Base-by-base conservation (phyloP, 2,888 invertebrate genomes). In the Sarcophaga caerulescens region DNA sequence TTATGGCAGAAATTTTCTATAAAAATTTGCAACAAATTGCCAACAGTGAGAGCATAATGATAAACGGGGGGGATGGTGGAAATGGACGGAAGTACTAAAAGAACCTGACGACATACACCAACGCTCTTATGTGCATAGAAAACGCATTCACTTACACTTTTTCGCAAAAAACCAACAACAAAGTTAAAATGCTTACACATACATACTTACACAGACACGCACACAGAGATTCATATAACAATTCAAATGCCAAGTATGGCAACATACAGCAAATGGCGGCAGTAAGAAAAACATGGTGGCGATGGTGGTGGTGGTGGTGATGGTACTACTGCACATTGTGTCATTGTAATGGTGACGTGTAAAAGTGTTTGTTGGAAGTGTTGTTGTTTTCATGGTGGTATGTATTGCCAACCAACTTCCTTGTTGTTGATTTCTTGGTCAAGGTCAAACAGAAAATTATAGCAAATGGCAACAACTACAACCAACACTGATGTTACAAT, bases 361-460 rank as follows among this genome's bases (percentile, higher is more conserved):
- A 17, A 52, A 17, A 52, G 70, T 75, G 44, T 17, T 4, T 68
- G 68, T 75, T 35, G 8, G 17, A 25, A 25, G 59, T 47, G 47
- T 57, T 60, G 35, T n/a, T n/a, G n/a, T n/a, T n/a, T n/a, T n/a
- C n/a, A 11, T 17, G 0, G 2, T 52, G 52, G 17, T 52, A 23
- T 19, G n/a, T 74, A 17, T 76, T 63, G 12, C 70, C 57, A 69
- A 35, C 79, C 35, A 65, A 35, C 62, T 81, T 85, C 77, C 85
- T 83, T 69, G 71, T 81, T 69, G 71, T 59, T 74, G 82, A 78
- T 85, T 84, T 85, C 87, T 87, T 87, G 87, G 87, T 87, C 87
- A 87, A 87, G 87, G 87, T 87, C 85, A 83, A 70, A 66, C 63
- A 23, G 52, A 82, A 84, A 52, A 84, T 80, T 73, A 76, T 71